phyloP scores from a whole-genome alignment of 2,888 invertebrate genomes.

The Tortricodes alternella region DNA sequence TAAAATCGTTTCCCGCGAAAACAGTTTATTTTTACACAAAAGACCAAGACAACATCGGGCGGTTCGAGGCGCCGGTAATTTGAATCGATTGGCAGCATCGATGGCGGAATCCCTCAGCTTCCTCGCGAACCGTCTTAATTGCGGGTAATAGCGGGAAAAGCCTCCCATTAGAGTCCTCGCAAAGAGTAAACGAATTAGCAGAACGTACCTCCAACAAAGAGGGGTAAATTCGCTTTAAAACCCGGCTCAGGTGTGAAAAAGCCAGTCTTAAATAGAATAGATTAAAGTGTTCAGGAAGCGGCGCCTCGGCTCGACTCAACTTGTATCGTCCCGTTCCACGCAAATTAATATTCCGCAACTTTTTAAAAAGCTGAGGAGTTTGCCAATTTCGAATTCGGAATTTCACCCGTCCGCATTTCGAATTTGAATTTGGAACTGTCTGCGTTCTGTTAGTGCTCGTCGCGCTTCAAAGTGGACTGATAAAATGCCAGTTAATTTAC shows the following conservation, averaged over 20 bases:
- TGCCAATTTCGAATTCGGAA: conserved; percentile 31
- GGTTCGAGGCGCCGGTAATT: conserved; percentile 45
- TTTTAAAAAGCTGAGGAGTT: conserved; percentile 18
- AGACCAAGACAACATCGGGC: conserved; percentile 37
- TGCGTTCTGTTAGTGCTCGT: conserved; percentile 46
- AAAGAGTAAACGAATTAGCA: conserved; percentile 80
- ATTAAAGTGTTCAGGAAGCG: conserved; percentile 57
- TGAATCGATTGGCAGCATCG: conserved; percentile 48
- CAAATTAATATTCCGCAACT: conserved; percentile 28
- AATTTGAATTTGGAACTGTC: conserved; percentile 41
- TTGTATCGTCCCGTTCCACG: conserved; percentile 41
- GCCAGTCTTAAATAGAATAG: conserved; percentile 70
- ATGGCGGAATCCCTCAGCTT: conserved; percentile 50
- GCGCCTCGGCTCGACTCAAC: conserved; percentile 35
- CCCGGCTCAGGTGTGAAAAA: conserved; percentile 72
- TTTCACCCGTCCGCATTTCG: conserved; percentile 32
- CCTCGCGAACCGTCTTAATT: conserved; percentile 72
- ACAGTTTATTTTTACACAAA: too few species aligned
- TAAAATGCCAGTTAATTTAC: conserved; percentile 62
- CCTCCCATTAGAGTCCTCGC: conserved; percentile 68
- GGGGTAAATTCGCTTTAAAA: conserved; percentile 75
- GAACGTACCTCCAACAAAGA: conserved; percentile 65
- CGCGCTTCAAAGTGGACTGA: conserved; percentile 48
- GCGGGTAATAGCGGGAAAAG: conserved; percentile 77
- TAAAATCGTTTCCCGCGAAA: neutral